phyloP scores from a whole-genome alignment of 2,797 vertebrate species.

The Vultur gryphus region DNA sequence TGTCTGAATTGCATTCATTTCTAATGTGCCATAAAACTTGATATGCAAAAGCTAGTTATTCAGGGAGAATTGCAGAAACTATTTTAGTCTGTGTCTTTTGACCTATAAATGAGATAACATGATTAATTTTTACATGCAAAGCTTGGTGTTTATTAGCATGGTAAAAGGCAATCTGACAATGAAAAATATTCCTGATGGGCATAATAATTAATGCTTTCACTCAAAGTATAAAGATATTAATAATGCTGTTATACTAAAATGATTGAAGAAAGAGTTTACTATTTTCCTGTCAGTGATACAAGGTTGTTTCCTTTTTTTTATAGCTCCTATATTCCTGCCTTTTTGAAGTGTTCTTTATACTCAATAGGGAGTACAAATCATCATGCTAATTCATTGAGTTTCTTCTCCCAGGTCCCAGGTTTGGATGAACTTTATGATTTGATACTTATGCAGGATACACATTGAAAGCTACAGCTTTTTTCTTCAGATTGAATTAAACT shows the following conservation, averaged over 20 bases:
- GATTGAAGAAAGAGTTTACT: slow-evolving; percentile 6
- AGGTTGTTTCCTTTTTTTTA: background rate
- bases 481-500: slow-evolving; percentile 7
- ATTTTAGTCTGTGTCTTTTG: slow-evolving; percentile 51
- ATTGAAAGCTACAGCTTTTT: background rate
- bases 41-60: slow-evolving; percentile 40
- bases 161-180: slow-evolving; percentile 31
- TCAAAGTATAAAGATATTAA: slow-evolving; percentile 7
- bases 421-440: background rate
- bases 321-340: background rate
- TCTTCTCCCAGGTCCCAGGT: background rate
- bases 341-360: background rate
- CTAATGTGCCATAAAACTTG: slow-evolving; percentile 17
- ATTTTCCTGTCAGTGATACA: background rate
- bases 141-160: slow-evolving; percentile 22
- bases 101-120: slow-evolving; percentile 39
- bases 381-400: background rate
- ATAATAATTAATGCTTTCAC: slow-evolving; percentile 41
- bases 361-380: background rate
- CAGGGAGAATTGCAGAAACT: slow-evolving; percentile 35
- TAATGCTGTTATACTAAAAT: background rate
- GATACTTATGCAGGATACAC: background rate
- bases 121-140: slow-evolving; percentile 11
- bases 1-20: slow-evolving; percentile 18
- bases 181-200: slow-evolving; percentile 15